Base-by-base conservation (phyloP, 2,797 vertebrate species). In the Catostomus latipinnis region DNA sequence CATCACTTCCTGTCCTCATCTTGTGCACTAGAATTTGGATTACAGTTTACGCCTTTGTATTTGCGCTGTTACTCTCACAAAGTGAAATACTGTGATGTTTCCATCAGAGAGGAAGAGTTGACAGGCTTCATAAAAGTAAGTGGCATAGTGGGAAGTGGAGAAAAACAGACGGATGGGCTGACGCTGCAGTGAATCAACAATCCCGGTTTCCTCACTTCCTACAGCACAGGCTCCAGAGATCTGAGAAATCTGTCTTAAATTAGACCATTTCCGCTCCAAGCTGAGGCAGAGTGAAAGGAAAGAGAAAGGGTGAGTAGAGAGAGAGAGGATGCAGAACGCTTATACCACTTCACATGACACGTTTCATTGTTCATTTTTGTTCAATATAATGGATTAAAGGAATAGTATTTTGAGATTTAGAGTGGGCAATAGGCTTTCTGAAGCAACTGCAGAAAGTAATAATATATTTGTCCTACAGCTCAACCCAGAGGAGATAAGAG, bases 231-330 rank as follows among this genome's bases (percentile, higher is more conserved):
- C 88, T 88, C 83, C 83, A 82, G 83, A 82, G 90, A 86, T 72
- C 13, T 87, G 76, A 81, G 89, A 92, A 94, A 94, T 93, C 91
- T 92, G 92, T 88, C 90, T 92, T 87, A 88, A 93, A 93, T 94
- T 93, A 94, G 92, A 90, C 61, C 66, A 88, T 91, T 94, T 94
- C 93, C 93, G 89, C 88, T 93, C 54, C 5, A 88, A 88, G 87
- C 86, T 87, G 85, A 90, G 90, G 89, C 86, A 45, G 84, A 81
- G 89, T 13, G 52, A 71, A 71, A 75, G 88, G 88, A 90, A 93
- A 56, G 49, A 48, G 58, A 54, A 83, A 83, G 65, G 65, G 60
- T 68, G 61, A 74, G 76, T 68, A 73, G 57, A 82, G 18, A 72
- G 53, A 49, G 53, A 53, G 53, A 53, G 34, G 34, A 57, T 56